A percentile compares a stretch with the other conserved stretches of the same genome.
phyloP scores from a whole-genome alignment of 1,140 invertebrate genomes.

The Nylanderia fulva region DNA sequence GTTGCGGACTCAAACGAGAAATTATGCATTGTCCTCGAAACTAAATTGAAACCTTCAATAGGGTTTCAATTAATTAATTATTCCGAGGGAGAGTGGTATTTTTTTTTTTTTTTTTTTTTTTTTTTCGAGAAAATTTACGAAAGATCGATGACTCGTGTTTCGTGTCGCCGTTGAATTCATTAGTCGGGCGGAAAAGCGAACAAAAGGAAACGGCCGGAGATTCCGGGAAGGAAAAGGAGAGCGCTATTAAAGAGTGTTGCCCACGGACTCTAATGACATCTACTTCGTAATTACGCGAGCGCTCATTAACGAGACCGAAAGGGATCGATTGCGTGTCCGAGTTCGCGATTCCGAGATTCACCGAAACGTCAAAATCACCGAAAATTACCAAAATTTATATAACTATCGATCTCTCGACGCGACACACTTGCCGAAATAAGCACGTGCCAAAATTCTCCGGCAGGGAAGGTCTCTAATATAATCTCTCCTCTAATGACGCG shows the following conservation, averaged over 20 bases:
- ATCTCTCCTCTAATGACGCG: no score
- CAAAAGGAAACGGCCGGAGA: not conserved
- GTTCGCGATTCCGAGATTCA: not conserved
- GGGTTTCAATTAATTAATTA: constrained; percentile 14
- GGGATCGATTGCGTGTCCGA: not conserved
- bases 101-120: no score
- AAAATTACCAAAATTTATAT: no score
- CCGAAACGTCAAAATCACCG: not conserved
- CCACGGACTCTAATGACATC: constrained; percentile 30
- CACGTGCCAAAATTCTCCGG: not conserved
- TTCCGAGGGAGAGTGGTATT: no score
- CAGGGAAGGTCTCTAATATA: not conserved
- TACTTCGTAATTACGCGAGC: constrained; percentile 28
- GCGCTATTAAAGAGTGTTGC: constrained; percentile 30
- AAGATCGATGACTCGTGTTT: constrained; percentile 30
- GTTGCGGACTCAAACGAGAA: not conserved
- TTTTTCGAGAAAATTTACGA: not conserved
- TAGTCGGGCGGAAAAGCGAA: not conserved
- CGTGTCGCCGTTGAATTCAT: constrained; percentile 45
- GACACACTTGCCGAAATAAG: not conserved
- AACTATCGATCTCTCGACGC: not conserved
- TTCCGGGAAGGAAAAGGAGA: not conserved
- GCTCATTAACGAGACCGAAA: constrained; percentile 4
- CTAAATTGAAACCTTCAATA: not conserved
- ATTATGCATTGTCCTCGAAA: not conserved